Conservation (phyloP, 1,140 invertebrate species). For the Ditylenchus dipsaci region DNA sequence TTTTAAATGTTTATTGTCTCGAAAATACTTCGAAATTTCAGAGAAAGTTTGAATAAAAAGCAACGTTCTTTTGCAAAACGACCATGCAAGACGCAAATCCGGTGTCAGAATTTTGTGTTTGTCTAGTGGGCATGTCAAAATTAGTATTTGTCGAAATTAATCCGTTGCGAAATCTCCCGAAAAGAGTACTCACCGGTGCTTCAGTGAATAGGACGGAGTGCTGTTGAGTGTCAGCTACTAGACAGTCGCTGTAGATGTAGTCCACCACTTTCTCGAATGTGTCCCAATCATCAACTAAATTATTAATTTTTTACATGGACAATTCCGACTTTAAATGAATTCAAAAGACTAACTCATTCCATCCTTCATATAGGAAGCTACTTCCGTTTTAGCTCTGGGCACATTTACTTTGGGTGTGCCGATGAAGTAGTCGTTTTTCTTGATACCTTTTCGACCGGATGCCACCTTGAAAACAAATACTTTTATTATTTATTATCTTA, state of each 20-base stretch:
- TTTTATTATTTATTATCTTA: too few species aligned
- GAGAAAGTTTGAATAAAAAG: too few species aligned
- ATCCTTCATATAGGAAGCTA: conserved; percentile 72
- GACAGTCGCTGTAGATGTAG: conserved; percentile 77
- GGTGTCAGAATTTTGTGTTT: too few species aligned
- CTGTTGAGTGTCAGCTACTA: conserved; percentile 72
- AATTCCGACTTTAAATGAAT: conserved; percentile 8
- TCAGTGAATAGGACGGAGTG: conserved; percentile 91
- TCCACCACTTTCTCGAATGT: conserved; percentile 85
- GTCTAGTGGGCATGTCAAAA: too few species aligned
- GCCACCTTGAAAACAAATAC: conserved; percentile 23
- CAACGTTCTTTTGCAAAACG: too few species aligned
- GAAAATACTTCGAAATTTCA: too few species aligned
- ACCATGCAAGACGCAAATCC: too few species aligned
- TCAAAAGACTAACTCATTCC: conserved; percentile 19
- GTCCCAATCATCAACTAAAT: conserved; percentile 84
- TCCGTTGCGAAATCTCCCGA: too few species aligned
- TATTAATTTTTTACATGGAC: too few species aligned
- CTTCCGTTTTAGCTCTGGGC: conserved; percentile 76
- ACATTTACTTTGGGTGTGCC: conserved; percentile 80
- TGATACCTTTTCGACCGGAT: conserved; percentile 13
- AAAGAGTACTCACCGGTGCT: conserved; percentile 65
- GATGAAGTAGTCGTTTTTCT: conserved; percentile 70
- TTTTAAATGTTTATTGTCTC: too few species aligned
- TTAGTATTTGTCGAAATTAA: too few species aligned